A percentile compares a stretch with the other conserved stretches of the same genome.
phyloP scores from a whole-genome alignment of 2,888 invertebrate genomes.

The Taenaris catops region DNA sequence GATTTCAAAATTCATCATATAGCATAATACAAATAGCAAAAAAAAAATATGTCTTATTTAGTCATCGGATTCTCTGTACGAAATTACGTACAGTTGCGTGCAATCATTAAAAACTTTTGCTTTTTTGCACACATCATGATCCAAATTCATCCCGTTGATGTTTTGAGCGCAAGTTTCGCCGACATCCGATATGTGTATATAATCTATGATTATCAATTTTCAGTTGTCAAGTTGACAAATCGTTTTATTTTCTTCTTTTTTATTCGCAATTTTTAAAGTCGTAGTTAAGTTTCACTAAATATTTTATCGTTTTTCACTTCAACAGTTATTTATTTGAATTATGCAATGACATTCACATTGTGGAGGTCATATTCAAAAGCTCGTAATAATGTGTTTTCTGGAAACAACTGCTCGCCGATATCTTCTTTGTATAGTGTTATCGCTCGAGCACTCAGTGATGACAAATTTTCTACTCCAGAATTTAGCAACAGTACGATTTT shows the following conservation, averaged over 20 bases:
- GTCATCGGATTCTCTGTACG: conserved; percentile 47
- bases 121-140: conserved; percentile 68
- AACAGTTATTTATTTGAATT: not conserved
- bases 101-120: conserved; percentile 72
- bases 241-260: too few relatives aligned
- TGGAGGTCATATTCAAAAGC: conserved; percentile 52
- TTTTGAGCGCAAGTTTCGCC: conserved; percentile 68
- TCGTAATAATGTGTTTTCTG: conserved; percentile 41
- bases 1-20: not conserved
- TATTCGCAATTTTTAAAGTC: conserved; percentile 4
- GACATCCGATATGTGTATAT: conserved; percentile 70
- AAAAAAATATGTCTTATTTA: conserved; percentile 7
- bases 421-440: conserved; percentile 26
- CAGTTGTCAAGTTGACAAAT: too few relatives aligned
- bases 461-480: conserved; percentile 47
- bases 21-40: conserved; percentile 16
- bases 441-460: conserved; percentile 45
- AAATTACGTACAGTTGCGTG: conserved; percentile 64
- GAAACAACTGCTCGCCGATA: conserved; percentile 31
- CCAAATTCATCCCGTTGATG: conserved; percentile 65
- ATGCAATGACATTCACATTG: conserved; percentile 48
- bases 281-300: conserved; percentile 4
- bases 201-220: too few relatives aligned
- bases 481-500: conserved; percentile 74
- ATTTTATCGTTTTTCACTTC: not conserved